phyloP scores from a whole-genome alignment of 2,888 invertebrate genomes.

The Cynaeus angustus region DNA sequence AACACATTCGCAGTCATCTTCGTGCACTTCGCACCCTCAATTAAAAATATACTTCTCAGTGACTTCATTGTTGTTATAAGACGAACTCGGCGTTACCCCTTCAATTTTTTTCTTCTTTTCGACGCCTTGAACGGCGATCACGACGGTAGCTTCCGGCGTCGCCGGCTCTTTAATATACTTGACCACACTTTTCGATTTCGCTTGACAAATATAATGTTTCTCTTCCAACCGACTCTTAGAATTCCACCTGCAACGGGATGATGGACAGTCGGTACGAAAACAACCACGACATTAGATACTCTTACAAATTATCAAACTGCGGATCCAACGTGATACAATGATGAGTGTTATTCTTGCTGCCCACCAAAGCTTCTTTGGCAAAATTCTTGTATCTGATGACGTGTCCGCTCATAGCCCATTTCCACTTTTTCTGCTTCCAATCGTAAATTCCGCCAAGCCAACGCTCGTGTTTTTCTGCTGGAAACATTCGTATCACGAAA shows the following conservation, averaged over 20 bases:
- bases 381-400: slow-evolving; percentile 82
- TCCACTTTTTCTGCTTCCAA: slow-evolving; percentile 76
- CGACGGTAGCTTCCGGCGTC: slow-evolving; percentile 38
- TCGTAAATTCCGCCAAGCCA: slow-evolving; percentile 82
- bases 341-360: slow-evolving; percentile 15
- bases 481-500: not conserved
- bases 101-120: not conserved
- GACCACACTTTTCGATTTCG: slow-evolving; percentile 69
- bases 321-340: slow-evolving; percentile 80
- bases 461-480: slow-evolving; percentile 71
- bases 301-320: slow-evolving; percentile 58
- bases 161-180: slow-evolving; percentile 31
- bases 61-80: slow-evolving; percentile 22
- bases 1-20: slow-evolving; percentile 8
- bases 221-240: slow-evolving; percentile 76
- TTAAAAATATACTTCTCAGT: slow-evolving; percentile 29
- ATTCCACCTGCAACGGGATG: slow-evolving; percentile 75
- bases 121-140: slow-evolving; percentile 19
- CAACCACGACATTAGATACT: not conserved
- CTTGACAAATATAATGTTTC: slow-evolving; percentile 81
- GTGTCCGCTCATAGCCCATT: slow-evolving; percentile 83
- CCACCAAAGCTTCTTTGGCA: slow-evolving; percentile 72
- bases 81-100: not conserved
- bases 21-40: not conserved
- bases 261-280: too few relatives aligned